Base-by-base conservation (phyloP, 92 coral and sea anemone species). In the Porites divaricata region DNA sequence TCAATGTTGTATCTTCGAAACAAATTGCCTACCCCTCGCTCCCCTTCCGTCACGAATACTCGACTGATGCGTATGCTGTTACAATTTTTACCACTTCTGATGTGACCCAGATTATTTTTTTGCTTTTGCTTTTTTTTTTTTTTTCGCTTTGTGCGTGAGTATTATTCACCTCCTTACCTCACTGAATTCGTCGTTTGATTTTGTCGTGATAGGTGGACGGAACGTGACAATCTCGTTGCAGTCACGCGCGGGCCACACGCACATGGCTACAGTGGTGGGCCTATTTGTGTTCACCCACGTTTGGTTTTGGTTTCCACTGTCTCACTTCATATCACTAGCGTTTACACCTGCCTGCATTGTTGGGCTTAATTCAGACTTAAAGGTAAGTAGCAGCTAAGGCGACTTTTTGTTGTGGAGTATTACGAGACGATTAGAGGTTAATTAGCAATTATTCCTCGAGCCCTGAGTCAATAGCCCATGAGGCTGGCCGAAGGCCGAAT, bases 241-340 rank as follows among this genome's bases (percentile, higher is more conserved):
- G 88, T 96, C 99, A 2, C 98, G 99, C 71, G 99, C 99, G 80
- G 99, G 99, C 25, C 99, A 96, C 93, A 96, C 98, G 59, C 98
- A 96, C 88, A 94, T 96, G 99, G 88, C 92, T 67, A 92, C 98
- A 24, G 98, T 96, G 10, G 99, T 96, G 16, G 99, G 99, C 66
- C 81, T 94, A 74, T 76, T 96, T 52, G 98, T 96, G 53, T 96
- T 96, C 80, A 96, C 98, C 3, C 99, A 96, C 85, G 93, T 90
- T 85, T 96, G 99, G 99, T 96, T 90, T 93, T 96, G 99, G 99
- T 96, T 96, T 72, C 98, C 99, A 21, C 88, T 96, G 75, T 88
- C 99, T 25, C 99, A 96, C 89, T 96, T 96, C 87, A 80, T 96
- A 4, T 95, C 99, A 0, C 84, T 96, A 63, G 95, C 99, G 25